Evolutionary conservation across 2,113 vertebrate genomes (phyloP), one percentile per base, ranked within the genome.

Genomic region (Cololabis saira): DNA sequence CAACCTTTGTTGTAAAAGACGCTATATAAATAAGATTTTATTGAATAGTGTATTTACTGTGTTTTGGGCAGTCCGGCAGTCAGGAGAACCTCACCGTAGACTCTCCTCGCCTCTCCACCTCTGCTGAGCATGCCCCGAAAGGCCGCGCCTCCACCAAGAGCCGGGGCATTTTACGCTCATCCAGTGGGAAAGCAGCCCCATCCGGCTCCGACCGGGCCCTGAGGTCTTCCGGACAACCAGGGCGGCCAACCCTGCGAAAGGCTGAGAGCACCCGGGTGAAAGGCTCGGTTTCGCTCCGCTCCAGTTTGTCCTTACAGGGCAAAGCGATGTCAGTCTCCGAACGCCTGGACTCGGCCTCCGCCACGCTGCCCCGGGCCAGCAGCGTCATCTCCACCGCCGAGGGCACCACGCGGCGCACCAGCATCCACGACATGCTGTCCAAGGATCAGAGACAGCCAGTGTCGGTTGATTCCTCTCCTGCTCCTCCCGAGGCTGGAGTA

Each of bases 301-400:
- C 91, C 68, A 67, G 80, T 14, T 80, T 94, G 1, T 88, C 92
- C 0, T 13, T 92, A 33, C 95, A 94, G 88, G 90, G 91, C 58
- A 96, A 94, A 73, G 92, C 91, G 49, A 92, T 66, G 12, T 92
- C 94, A 0, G 88, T 95, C 64, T 96, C 94, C 1, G 96, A 96
- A 22, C 93, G 90, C 18, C 82, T 95, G 19, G 94, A 94, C 58
- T 78, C 87, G 0, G 52, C 91, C 12, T 95, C 89, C 2, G 77
- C 91, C 75, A 95, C 16, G n/a, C 93, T 99, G 90, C 98, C 97
- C 74, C 95, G 98, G 2, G 97, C 98, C 74, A 99, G 98, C 92
- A 98, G 94, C 12, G 97, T 99, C 68, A 99, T 99, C 82, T 99
- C 97, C 81, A 99, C 98, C 0, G 97, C 97, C 0, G 98, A 99